Evolutionary conservation across 2,113 vertebrate genomes (phyloP), one percentile per base, ranked within the genome.

Genomic region (Phodopus roborovskii): DNA sequence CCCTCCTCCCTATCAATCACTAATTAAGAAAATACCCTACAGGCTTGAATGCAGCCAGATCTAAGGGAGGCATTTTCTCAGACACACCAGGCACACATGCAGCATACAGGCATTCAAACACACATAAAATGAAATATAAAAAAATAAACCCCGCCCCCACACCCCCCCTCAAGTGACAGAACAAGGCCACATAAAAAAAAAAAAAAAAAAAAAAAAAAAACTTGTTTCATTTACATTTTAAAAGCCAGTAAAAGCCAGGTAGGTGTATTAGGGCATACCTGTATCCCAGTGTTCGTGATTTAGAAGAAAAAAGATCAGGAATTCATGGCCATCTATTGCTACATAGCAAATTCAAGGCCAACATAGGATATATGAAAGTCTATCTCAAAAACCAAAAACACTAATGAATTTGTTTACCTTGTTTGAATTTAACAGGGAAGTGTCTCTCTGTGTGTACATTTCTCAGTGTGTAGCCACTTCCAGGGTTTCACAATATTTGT

Each of bases 341-440:
- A 56, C 53, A 56, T 56, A 56, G 53, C 53, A 39, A 39, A 39
- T 16, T 39, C 22, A 39, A 39, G 22, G 56, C 56, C n/a, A 60
- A n/a, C 19, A 12, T 39, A 12, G 56, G n/a, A n/a, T 60, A 42
- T 22, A 60, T 8, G 24, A 58, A 60, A 26, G 22, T 12, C 12
- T 60, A 60, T 60, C 22, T 58, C 56, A 42, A 83, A 83, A 83
- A 62, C 22, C n/a, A 30, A 83, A 42, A 83, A 7, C 79, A 39
- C 22, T 24, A 42, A 82, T 39, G 74, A 78, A 73, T 48, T 20
- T 78, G 50, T 78, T 78, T 92, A 79, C 53, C 56, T 90, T n/a
- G 60, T 85, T 88, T 91, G 62, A 95, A 94, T 30, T 88, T 70
- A 93, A 94, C 94, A 68, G 33, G 19, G 17, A n/a, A 60, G 39